phyloP scores from a whole-genome alignment of 2,888 invertebrate species.

The Octonoba sinensis region DNA sequence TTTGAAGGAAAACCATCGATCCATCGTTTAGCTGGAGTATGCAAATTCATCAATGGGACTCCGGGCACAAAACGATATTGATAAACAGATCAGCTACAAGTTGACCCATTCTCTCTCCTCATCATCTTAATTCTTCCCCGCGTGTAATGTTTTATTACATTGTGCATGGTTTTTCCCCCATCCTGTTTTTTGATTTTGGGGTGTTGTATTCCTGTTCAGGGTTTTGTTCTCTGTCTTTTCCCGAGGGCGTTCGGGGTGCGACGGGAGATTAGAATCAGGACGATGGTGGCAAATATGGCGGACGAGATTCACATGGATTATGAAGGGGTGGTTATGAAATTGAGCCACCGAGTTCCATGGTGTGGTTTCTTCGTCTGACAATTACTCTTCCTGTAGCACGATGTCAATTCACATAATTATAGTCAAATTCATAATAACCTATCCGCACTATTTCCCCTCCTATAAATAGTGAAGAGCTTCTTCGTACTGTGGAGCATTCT shows the following conservation, averaged over 20 bases:
- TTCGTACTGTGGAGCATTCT: too few species aligned
- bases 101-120: slow-evolving; percentile 15
- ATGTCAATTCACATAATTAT: too few species aligned
- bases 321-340: slow-evolving; percentile 6
- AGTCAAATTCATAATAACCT: too few species aligned
- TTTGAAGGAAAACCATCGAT: slow-evolving; percentile 32
- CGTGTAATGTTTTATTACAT: slow-evolving; percentile 47
- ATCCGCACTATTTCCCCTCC: too few species aligned
- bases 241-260: slow-evolving; percentile 19
- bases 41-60: slow-evolving; percentile 46
- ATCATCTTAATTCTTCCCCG: not conserved
- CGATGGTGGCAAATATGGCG: slow-evolving; percentile 49
- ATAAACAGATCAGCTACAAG: slow-evolving; percentile 52
- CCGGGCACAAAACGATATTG: slow-evolving; percentile 37
- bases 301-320: slow-evolving; percentile 24
- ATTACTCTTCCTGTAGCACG: too few species aligned
- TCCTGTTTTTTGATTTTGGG: slow-evolving; percentile 14
- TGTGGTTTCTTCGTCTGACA: too few species aligned
- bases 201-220: not conserved
- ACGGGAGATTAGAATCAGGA: slow-evolving; percentile 41
- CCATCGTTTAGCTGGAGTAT: slow-evolving; percentile 41
- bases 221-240: slow-evolving; percentile 16
- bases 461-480: too few species aligned
- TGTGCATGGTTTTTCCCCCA: slow-evolving; percentile 29
- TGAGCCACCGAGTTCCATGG: too few species aligned